A percentile compares a stretch with the other conserved stretches of the same genome.
Conservation (phyloP, 2,113 vertebrate species). For the Scalopus aquaticus region DNA sequence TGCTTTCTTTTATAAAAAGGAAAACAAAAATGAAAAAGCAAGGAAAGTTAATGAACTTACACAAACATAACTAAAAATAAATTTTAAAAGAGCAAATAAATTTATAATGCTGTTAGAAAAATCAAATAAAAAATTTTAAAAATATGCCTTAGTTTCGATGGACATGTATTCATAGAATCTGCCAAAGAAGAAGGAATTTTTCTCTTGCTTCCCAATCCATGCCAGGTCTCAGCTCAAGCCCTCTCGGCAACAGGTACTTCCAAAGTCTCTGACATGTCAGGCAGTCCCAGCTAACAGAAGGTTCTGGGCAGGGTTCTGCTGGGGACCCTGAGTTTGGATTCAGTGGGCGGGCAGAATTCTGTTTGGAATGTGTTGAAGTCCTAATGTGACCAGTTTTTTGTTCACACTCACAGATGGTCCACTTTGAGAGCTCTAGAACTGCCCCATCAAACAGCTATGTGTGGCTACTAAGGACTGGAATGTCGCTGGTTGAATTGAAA, state of each 20-base stretch:
- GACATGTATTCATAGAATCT: neutral
- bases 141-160: neutral
- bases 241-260: neutral
- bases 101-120: neutral
- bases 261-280: fast-evolving
- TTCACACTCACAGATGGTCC: neutral
- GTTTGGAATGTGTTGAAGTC: neutral
- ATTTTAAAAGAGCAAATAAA: neutral
- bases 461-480: neutral
- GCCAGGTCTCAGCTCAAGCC: neutral
- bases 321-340: neutral
- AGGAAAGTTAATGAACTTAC: conserved; percentile 16
- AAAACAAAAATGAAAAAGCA: neutral
- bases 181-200: neutral
- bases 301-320: neutral
- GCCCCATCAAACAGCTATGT: fast-evolving
- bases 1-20: neutral
- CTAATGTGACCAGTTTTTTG: neutral
- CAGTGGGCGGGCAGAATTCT: neutral
- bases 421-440: neutral
- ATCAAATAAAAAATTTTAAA: conserved; percentile 40
- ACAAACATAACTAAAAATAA: conserved; percentile 42
- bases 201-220: neutral
- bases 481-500: neutral
- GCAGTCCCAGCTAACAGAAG: neutral